Percentiles rank a stretch among this genome's conserved stretches.
phyloP scores from a whole-genome alignment of 2,888 invertebrate genomes.

The Dryobota labecula region DNA sequence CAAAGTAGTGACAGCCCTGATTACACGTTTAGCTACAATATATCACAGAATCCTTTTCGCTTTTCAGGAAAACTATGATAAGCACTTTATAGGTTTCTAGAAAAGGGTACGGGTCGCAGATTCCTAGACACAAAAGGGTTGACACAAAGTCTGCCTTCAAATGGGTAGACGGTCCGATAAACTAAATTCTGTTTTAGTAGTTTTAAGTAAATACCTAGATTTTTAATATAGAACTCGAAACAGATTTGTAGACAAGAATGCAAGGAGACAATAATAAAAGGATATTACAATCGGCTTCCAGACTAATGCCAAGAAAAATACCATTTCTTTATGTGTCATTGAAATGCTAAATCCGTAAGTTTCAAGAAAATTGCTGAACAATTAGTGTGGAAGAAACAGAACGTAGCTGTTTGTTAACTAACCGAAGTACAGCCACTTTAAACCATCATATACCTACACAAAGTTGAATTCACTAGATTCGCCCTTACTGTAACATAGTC shows the following conservation, averaged over 20 bases:
- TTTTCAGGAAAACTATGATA: slow-evolving; percentile 55
- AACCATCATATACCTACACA: too few relatives aligned
- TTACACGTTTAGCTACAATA: slow-evolving; percentile 41
- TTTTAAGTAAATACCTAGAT: slow-evolving; percentile 2
- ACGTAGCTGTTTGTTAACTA: not conserved
- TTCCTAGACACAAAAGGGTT: slow-evolving; percentile 45
- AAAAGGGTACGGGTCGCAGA: slow-evolving; percentile 51
- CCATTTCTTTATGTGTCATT: not conserved
- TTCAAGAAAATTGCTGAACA: not conserved
- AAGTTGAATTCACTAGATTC: too few relatives aligned
- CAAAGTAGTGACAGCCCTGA: slow-evolving; percentile 27
- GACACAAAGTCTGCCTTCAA: slow-evolving; percentile 40
- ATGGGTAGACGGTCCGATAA: slow-evolving; percentile 18
- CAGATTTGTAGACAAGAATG: not conserved
- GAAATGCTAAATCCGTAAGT: not conserved
- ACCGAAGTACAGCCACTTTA: not conserved
- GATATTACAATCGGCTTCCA: not conserved
- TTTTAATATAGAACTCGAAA: not conserved
- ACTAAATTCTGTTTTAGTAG: slow-evolving; percentile 29
- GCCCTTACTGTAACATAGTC: too few relatives aligned
- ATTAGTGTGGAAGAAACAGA: not conserved
- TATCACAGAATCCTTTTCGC: slow-evolving; percentile 46
- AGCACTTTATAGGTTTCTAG: slow-evolving; percentile 54
- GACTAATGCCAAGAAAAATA: not conserved
- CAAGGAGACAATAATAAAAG: not conserved